Conservation (phyloP, 2,888 invertebrate species). For the Diabrotica balteata region DNA sequence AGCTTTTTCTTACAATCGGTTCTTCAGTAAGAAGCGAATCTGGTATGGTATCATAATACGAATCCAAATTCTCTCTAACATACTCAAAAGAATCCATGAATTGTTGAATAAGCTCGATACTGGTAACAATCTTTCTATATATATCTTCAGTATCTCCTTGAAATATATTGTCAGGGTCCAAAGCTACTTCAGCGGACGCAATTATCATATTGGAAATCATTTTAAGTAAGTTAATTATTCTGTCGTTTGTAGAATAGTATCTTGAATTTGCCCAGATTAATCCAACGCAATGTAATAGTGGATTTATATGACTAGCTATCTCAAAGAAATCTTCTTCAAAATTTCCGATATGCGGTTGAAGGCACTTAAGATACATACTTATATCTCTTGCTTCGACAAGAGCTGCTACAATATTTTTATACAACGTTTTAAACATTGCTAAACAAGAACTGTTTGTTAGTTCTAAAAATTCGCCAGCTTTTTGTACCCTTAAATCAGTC, state of each 20-base stretch:
- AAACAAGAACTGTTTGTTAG: conserved; percentile 81
- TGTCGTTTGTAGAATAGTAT: conserved; percentile 59
- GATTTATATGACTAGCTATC: conserved; percentile 65
- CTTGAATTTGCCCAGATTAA: conserved; percentile 84
- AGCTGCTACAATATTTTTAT: conserved; percentile 79
- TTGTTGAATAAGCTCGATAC: conserved; percentile 48
- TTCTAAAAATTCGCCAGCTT: conserved; percentile 77
- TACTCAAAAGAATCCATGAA: conserved; percentile 60
- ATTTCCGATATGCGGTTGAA: conserved; percentile 72
- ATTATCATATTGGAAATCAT: conserved; percentile 85
- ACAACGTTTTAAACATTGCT: conserved; percentile 77
- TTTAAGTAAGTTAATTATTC: conserved; percentile 75
- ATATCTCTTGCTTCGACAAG: conserved; percentile 87
- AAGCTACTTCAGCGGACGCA: conserved; percentile 71
- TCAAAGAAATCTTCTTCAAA: conserved; percentile 78
- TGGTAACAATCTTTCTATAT: conserved; percentile 48
- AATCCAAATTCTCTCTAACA: conserved; percentile 59
- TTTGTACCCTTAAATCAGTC: conserved; percentile 80
- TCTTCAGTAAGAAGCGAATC: conserved; percentile 39
- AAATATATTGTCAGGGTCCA: conserved; percentile 83
- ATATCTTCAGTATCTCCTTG: conserved; percentile 74
- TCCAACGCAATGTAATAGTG: conserved; percentile 81
- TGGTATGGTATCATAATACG: conserved; percentile 52
- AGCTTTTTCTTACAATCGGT: conserved; percentile 68
- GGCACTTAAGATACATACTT: conserved; percentile 77